A percentile compares a stretch with the other conserved stretches of the same genome.
These are phyloP conservation scores for Grallaria varia DNA, from an alignment of 2,113 vertebrate species.

Conservation along the genomic window DNA sequence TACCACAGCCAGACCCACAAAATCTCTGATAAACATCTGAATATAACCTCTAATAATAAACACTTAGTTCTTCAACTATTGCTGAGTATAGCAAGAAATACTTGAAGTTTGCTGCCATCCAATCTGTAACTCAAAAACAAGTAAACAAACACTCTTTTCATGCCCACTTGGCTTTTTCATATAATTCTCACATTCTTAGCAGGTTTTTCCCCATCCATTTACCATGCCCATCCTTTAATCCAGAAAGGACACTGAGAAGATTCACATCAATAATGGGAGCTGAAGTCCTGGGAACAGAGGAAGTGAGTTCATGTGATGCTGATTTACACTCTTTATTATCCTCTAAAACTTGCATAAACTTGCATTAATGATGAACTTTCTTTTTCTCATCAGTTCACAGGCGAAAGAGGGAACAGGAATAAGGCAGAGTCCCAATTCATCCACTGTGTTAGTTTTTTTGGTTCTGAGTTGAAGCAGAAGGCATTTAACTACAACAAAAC, in stretches of 20 bases:
- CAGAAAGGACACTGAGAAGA: not conserved
- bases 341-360: not conserved
- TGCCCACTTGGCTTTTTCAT: not conserved
- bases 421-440: not conserved
- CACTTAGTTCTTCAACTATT: not conserved
- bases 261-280: not conserved
- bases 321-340: not conserved
- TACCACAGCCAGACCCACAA: not conserved
- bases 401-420: not conserved
- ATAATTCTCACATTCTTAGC: not conserved
- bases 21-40: not conserved
- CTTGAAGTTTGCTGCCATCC: not conserved
- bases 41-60: not conserved
- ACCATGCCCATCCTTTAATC: not conserved
- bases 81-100: not conserved
- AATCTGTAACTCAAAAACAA: not conserved
- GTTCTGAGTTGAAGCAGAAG: slow-evolving; percentile 52
- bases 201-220: not conserved
- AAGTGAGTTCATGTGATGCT: not conserved
- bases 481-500: slow-evolving; percentile 48
- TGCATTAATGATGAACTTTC: not conserved
- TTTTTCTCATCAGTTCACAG: not conserved
- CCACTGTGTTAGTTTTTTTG: not conserved
- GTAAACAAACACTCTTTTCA: not conserved
- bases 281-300: not conserved